A percentile compares a stretch with the other conserved stretches of the same genome.
Evolutionary conservation across 2,113 vertebrate genomes (phyloP).

Genomic region (Apodemus sylvaticus): DNA sequence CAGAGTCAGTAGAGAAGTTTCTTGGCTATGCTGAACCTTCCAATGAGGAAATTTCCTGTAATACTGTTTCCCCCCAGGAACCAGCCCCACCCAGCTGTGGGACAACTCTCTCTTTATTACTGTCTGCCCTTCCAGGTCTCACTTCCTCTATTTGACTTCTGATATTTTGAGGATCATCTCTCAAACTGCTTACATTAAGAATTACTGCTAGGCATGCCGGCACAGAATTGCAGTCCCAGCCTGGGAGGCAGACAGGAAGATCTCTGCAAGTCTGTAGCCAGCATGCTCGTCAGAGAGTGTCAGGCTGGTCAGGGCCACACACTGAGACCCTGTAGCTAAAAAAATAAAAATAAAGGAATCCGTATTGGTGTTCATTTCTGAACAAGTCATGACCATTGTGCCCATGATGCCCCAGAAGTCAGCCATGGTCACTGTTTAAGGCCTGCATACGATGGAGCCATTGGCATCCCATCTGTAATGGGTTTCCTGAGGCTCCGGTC

Average conservation of each 20-base stretch:
- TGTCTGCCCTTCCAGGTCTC: not conserved
- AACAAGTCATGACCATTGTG: not conserved
- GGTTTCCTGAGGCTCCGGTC: not conserved
- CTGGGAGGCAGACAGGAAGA: not conserved
- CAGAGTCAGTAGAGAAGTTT: not conserved
- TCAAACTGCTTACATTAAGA: conserved; percentile 4
- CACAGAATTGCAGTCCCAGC: not conserved
- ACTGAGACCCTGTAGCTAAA: not conserved
- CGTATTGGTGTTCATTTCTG: not conserved
- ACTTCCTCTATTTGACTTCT: not conserved
- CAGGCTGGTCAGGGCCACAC: not conserved
- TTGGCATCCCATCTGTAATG: not conserved
- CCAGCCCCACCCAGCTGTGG: too few species aligned
- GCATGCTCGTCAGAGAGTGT: not conserved
- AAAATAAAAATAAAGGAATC: not conserved
- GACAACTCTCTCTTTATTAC: not conserved
- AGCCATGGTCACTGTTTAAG: not conserved
- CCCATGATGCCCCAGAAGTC: not conserved
- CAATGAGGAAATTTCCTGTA: not conserved
- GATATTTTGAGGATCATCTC: not conserved
- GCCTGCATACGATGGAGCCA: not conserved
- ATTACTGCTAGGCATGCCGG: not conserved
- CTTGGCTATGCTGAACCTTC: not conserved
- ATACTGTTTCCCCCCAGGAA: not conserved
- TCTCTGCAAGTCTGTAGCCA: not conserved